Evolutionary conservation across 2,888 invertebrate species (phyloP).

Genomic region (Metacarcinus magister): DNA sequence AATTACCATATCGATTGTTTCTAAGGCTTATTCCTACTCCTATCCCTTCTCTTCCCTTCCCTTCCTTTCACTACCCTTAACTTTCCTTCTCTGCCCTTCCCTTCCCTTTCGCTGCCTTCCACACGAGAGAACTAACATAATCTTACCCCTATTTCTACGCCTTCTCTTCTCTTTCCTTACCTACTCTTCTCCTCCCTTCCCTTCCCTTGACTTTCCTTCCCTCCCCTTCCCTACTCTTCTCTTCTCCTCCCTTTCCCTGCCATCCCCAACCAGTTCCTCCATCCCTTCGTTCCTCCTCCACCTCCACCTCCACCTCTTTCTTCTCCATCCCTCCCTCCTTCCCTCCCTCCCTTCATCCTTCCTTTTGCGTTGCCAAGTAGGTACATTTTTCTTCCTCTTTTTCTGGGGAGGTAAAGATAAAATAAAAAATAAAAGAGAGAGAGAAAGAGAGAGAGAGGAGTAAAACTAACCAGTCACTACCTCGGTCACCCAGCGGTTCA

Average conservation of each 20-base stretch:
- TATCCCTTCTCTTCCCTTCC: neutral
- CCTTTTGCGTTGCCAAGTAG: neutral
- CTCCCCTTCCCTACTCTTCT: neutral
- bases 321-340: neutral
- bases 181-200: neutral
- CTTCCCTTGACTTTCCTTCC: neutral
- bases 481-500: neutral
- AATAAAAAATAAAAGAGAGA: neutral
- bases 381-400: neutral
- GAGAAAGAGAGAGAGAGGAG: too few relatives aligned
- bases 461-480: neutral
- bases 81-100: neutral
- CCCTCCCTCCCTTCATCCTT: neutral
- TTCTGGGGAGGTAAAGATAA: neutral
- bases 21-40: neutral
- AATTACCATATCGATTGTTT: neutral
- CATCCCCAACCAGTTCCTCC: too few relatives aligned
- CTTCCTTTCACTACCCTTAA: neutral
- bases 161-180: neutral
- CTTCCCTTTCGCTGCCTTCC: neutral
- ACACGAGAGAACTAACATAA: too few relatives aligned
- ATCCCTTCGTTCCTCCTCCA: neutral
- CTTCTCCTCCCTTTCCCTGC: neutral
- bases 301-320: neutral
- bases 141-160: neutral